Base-by-base conservation (phyloP, 2,888 invertebrate genomes). In the Drosophila longiperda region DNA sequence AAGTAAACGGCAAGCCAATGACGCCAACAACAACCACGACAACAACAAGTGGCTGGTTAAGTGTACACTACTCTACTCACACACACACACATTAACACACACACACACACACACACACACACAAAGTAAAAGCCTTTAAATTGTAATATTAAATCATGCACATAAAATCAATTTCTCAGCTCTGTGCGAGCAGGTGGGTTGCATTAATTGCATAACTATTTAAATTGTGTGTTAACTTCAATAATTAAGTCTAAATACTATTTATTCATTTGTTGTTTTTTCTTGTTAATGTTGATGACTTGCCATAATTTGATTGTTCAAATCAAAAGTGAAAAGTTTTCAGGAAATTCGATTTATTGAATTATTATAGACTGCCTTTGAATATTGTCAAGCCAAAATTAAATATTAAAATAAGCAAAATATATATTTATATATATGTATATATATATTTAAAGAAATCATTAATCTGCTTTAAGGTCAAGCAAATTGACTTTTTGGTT, bases 1-100 rank as follows among this genome's bases (percentile, higher is more conserved):
- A 76, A 73, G 62, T 66, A 64, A 67, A 59, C 58, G 65, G 26
- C 52, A 45, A 45, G 58, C 54, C 66, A 66, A 66, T 57, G 50
- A 57, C 66, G 62, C 45, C 62, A 58, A 42, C 45, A 70, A 38
- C 69, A 73, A 58, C 70, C 62, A 50, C 53, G 65, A 38, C 48
- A 52, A 42, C 60, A 36, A 57, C 50, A 50, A 62, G 29, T 57
- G 32, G 32, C 42, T 42, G 57, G 57, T 42, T 57, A 57, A 42
- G 20, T 57, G 55, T 45, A 29, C 40, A 34, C 38, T 45, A 6
- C 45, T 15, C 23, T 8, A 45, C 45, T 4, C 45, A 1, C 38
- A 38, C 38, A 2, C 17, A 38, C 38, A 8, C 38, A 17, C 45
- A 3, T n/a, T n/a, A n/a, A n/a, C 42, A 12, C 42, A 26, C 26